Conservation (phyloP, 2,888 invertebrate species). For the Philhelius pedissequus region DNA sequence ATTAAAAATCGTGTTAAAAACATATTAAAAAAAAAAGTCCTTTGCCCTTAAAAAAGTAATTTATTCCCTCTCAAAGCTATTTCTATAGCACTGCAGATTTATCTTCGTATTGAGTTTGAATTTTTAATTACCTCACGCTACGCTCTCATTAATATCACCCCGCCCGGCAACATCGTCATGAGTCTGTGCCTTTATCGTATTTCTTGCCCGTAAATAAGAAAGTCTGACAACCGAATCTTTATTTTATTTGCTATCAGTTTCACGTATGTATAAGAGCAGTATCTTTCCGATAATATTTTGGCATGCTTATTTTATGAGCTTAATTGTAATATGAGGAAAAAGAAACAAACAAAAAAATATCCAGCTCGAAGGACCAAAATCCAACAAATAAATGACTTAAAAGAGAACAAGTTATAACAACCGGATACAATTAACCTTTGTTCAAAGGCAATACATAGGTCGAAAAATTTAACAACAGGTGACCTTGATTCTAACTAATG, state of each 20-base stretch:
- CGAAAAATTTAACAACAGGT: not conserved
- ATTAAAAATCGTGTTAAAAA: conserved; percentile 29
- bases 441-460: not conserved
- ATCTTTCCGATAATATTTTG: not conserved
- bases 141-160: conserved; percentile 19
- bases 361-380: conserved; percentile 6
- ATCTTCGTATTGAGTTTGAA: conserved; percentile 36
- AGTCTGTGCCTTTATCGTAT: not conserved
- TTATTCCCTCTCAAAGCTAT: conserved; percentile 11
- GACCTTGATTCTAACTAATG: not conserved
- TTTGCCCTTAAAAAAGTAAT: conserved; percentile 14
- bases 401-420: not conserved
- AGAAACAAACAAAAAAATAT: not conserved
- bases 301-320: not conserved
- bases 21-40: conserved; percentile 47
- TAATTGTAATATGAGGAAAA: not conserved
- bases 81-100: not conserved
- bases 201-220: conserved; percentile 14
- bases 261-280: not conserved
- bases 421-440: conserved; percentile 5
- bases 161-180: too few species aligned
- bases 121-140: conserved; percentile 47
- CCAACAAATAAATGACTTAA: not conserved
- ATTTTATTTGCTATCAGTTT: not conserved
- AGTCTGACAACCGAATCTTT: conserved; percentile 11